Evolutionary conservation across 2,888 invertebrate genomes (phyloP).

Genomic region (Ptychoptera albimana): DNA sequence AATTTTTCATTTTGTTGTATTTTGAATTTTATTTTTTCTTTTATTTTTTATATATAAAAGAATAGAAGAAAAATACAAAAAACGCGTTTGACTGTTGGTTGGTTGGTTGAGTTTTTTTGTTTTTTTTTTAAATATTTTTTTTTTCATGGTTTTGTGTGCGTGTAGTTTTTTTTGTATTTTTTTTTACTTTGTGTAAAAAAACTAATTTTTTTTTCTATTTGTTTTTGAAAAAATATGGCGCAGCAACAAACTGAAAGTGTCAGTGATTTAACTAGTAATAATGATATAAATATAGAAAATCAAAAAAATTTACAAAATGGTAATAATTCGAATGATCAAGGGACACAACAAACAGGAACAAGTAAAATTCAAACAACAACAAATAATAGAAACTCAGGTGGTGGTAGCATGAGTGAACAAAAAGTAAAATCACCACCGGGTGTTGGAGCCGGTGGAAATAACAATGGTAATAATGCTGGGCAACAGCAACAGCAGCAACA

Average conservation of each 20-base stretch:
- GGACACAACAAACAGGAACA: conserved; percentile 7
- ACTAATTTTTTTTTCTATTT: conserved; percentile 1
- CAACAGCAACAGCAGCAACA: not conserved
- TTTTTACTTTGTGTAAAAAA: not conserved
- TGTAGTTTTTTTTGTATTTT: not conserved
- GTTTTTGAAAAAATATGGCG: conserved; percentile 13
- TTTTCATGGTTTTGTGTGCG: not conserved
- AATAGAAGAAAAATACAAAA: not conserved
- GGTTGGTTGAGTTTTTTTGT: not conserved
- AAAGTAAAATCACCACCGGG: conserved; percentile 10
- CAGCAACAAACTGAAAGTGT: conserved; percentile 17
- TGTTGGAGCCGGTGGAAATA: conserved; percentile 4
- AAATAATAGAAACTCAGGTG: not conserved
- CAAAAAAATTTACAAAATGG: conserved; percentile 15
- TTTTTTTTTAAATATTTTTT: not conserved
- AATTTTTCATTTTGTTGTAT: conserved; percentile 2
- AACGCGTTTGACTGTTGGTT: not conserved
- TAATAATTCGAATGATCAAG: conserved; percentile 11
- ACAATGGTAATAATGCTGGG: conserved; percentile 9
- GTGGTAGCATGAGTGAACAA: conserved; percentile 2
- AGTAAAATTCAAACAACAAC: conserved; percentile 6
- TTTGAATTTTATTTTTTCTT: too few relatives aligned
- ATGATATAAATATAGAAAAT: conserved; percentile 21
- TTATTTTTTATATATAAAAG: conserved; percentile 2
- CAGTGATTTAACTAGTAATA: conserved; percentile 16